Evolutionary conservation across 2,113 vertebrate species (phyloP).

Genomic region (Struthidea cinerea): DNA sequence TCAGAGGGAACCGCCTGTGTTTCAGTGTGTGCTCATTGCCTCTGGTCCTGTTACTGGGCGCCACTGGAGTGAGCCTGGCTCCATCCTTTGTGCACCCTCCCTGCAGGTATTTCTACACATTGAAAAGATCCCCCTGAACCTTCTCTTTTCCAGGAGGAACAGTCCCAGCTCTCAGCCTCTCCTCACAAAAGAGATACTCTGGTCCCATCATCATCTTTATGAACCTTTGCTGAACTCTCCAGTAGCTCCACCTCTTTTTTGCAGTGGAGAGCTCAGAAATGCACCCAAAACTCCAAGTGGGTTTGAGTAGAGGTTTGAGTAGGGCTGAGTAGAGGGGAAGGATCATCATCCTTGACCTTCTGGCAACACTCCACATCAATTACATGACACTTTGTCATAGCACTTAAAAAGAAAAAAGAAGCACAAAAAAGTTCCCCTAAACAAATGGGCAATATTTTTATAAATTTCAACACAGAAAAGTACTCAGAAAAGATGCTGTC

Average conservation of each 20-base stretch:
- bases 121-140: not conserved
- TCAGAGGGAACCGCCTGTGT: not conserved
- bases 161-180: not conserved
- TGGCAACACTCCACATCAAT: not conserved
- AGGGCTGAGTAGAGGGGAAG: not conserved
- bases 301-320: no score
- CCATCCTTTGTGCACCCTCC: rapidly evolving
- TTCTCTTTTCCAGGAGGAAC: not conserved
- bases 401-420: not conserved
- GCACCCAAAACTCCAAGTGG: not conserved
- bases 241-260: not conserved
- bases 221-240: not conserved
- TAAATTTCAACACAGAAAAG: not conserved
- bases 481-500: not conserved
- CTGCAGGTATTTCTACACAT: not conserved
- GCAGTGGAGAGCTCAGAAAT: not conserved
- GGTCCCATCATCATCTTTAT: not conserved
- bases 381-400: rapidly evolving
- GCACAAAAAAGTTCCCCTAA: no score
- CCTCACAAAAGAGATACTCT: not conserved
- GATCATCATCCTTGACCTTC: not conserved
- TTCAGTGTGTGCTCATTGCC: rapidly evolving
- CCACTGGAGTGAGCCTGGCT: not conserved
- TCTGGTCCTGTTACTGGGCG: not conserved
- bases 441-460: not conserved